Conservation (phyloP, 2,888 invertebrate genomes). For the Spodoptera picta region DNA sequence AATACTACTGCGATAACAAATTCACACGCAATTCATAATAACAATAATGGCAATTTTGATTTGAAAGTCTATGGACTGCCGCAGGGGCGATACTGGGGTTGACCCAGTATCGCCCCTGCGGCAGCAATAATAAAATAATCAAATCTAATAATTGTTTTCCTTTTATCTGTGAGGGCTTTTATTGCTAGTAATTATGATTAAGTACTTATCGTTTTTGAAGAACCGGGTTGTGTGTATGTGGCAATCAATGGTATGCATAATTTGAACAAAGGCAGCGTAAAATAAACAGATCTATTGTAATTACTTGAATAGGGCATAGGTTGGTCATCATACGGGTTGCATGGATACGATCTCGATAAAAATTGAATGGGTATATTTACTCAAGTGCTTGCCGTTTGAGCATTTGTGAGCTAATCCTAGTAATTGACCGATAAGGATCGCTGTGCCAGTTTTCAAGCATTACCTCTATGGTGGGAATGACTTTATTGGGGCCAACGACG, state of each 20-base stretch:
- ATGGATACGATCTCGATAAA: slow-evolving; percentile 5
- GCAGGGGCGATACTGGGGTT: slow-evolving; percentile 11
- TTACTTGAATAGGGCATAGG: slow-evolving; percentile 7
- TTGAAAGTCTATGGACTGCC: background rate
- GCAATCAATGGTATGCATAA: slow-evolving; percentile 1
- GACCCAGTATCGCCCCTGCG: too few species aligned
- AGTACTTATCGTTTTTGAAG: too few species aligned
- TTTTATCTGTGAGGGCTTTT: too few species aligned
- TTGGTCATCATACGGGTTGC: background rate
- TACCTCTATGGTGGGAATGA: slow-evolving; percentile 37
- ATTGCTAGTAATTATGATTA: too few species aligned
- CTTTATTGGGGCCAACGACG: slow-evolving; percentile 36
- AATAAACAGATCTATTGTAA: slow-evolving; percentile 10
- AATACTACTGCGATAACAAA: slow-evolving; percentile 15
- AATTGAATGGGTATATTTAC: slow-evolving; percentile 13
- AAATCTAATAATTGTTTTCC: background rate
- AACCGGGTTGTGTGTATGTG: background rate
- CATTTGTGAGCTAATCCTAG: slow-evolving; percentile 40
- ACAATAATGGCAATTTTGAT: slow-evolving; percentile 1
- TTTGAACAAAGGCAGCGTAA: slow-evolving; percentile 14
- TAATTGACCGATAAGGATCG: slow-evolving; percentile 57
- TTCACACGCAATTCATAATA: slow-evolving; percentile 8
- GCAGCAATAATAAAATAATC: background rate
- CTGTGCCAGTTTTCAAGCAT: slow-evolving; percentile 36
- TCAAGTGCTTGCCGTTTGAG: slow-evolving; percentile 32